These are phyloP conservation scores for Timema cristinae DNA, from an alignment of 2,888 invertebrate species.

Conservation along the genomic window DNA sequence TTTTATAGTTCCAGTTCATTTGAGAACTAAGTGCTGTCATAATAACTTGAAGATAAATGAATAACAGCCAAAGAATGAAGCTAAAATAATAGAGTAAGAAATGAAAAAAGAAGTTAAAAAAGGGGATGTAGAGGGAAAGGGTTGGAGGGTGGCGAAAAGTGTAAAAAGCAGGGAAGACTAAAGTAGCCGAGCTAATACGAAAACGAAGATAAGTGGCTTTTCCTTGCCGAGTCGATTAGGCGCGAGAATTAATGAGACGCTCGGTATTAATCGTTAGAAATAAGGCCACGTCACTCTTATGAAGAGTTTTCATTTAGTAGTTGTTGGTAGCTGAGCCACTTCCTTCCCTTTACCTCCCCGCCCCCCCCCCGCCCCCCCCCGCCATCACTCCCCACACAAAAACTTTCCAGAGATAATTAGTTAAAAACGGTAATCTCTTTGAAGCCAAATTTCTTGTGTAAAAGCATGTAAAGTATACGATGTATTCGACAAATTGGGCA, in stretches of 20 bases:
- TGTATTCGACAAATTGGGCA: too few relatives aligned
- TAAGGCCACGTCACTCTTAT: conserved; percentile 15
- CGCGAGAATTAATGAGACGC: conserved; percentile 18
- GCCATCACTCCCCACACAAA: too few relatives aligned
- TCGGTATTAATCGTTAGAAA: conserved; percentile 14
- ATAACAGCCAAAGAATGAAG: conserved; percentile 6
- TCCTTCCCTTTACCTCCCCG: too few relatives aligned
- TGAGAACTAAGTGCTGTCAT: conserved; percentile 15
- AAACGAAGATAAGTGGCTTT: conserved; percentile 22
- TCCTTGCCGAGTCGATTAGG: conserved; percentile 22
- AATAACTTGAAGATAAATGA: conserved; percentile 13
- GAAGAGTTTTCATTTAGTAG: conserved; percentile 16
- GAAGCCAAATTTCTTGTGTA: too few relatives aligned
- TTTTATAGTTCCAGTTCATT: conserved; percentile 16
- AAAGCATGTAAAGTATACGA: too few relatives aligned
- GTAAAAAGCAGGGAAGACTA: too few relatives aligned
- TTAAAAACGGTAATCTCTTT: too few relatives aligned
- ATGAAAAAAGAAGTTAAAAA: background rate
- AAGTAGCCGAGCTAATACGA: background rate
- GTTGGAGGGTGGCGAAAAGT: too few relatives aligned
- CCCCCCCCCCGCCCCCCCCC: too few relatives aligned
- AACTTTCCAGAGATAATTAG: too few relatives aligned
- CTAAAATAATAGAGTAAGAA: background rate
- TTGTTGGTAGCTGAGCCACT: too few relatives aligned
- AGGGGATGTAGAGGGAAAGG: background rate